Evolutionary conservation across 2,113 vertebrate genomes (phyloP).

Genomic region (Lipophrys pholis): DNA sequence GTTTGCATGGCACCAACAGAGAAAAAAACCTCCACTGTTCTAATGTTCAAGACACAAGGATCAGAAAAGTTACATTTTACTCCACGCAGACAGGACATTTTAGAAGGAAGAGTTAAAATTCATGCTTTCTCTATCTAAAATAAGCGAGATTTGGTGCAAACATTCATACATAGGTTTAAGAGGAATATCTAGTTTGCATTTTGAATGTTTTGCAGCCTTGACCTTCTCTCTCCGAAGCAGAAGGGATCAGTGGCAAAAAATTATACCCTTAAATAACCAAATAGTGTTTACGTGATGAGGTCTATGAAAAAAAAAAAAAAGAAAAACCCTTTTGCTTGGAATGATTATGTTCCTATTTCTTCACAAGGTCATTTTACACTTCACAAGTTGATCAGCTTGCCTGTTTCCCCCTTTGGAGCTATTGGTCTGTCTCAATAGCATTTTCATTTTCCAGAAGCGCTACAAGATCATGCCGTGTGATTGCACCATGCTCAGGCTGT

Average conservation of each 20-base stretch:
- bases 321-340: neutral
- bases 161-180: neutral
- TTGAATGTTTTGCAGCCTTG: neutral
- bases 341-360: slow-evolving; percentile 2
- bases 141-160: neutral
- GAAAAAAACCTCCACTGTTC: too few species aligned
- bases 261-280: neutral
- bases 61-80: too few species aligned
- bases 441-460: neutral
- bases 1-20: too few species aligned
- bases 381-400: neutral
- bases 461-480: neutral
- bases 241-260: neutral
- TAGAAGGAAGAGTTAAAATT: neutral
- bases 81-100: too few species aligned
- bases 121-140: neutral
- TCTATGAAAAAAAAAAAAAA: neutral
- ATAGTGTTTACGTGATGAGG: neutral
- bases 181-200: neutral
- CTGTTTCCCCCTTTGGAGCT: neutral
- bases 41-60: too few species aligned
- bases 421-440: neutral
- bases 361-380: slow-evolving; percentile 6
- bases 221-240: neutral
- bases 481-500: slow-evolving; percentile 3